Evolutionary conservation across 1,140 invertebrate species (phyloP).

Genomic region (Drosophila nigrodunni): DNA sequence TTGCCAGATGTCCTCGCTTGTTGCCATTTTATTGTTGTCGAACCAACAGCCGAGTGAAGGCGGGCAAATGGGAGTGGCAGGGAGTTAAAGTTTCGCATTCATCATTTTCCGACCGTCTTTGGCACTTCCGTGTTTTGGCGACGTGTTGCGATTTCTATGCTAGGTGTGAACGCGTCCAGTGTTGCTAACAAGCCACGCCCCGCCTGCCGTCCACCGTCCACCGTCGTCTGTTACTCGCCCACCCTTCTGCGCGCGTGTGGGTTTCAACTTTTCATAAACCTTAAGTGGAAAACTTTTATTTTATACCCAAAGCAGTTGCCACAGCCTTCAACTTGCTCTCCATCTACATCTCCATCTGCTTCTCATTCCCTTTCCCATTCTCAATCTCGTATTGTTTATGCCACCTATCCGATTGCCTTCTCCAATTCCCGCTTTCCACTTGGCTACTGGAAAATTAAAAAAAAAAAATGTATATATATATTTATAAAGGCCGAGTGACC

Average conservation of each 20-base stretch:
- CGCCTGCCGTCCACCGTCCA: too few species aligned
- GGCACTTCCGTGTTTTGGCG: constrained; percentile 36
- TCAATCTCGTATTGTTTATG: constrained; percentile 48
- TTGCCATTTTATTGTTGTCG: constrained; percentile 33
- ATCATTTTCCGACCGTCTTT: constrained; percentile 71
- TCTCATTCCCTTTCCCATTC: constrained; percentile 39
- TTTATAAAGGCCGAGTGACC: constrained; percentile 60
- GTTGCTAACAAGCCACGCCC: not conserved
- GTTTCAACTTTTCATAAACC: constrained; percentile 80
- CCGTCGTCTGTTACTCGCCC: not conserved
- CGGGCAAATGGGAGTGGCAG: not conserved
- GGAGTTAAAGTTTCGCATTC: constrained; percentile 44
- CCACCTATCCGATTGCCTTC: constrained; percentile 70
- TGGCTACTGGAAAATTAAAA: constrained; percentile 55
- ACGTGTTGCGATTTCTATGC: constrained; percentile 29
- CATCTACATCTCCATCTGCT: constrained; percentile 2
- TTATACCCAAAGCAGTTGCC: constrained; percentile 60
- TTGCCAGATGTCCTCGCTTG: constrained; percentile 49
- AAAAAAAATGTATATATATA: not conserved
- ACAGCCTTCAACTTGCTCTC: constrained; percentile 27
- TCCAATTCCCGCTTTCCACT: constrained; percentile 7
- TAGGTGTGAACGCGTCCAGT: constrained; percentile 60
- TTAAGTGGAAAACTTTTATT: constrained; percentile 83
- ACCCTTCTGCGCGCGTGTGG: constrained; percentile 11
- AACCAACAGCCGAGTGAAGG: not conserved